Percentiles rank a stretch among this genome's conserved stretches.
These are phyloP conservation scores for Diplazon laetatorius DNA, from an alignment of 2,888 invertebrate species.

Conservation along the genomic window DNA sequence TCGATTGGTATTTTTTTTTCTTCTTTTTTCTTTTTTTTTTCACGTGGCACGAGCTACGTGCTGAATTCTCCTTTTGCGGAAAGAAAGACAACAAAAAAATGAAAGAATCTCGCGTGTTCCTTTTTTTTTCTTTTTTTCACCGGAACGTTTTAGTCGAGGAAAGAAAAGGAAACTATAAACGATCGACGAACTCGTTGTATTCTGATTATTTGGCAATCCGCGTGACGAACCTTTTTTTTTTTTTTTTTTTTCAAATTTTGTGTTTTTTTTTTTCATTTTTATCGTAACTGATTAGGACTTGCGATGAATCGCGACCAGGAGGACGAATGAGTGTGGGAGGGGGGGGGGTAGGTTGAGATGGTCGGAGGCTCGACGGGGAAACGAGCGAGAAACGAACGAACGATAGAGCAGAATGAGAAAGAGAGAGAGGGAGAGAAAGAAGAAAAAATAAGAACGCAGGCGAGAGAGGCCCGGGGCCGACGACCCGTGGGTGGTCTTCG, in stretches of 20 bases:
- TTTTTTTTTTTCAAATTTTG: background rate
- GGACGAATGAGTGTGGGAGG: constrained; percentile 66
- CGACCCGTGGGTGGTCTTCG: constrained; percentile 68
- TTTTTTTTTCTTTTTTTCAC: constrained; percentile 13
- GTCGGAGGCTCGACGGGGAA: background rate
- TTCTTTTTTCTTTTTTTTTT: background rate
- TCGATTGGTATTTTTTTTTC: constrained; percentile 21
- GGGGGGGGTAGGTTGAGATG: constrained; percentile 2
- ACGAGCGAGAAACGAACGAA: constrained; percentile 17
- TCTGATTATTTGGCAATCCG: constrained; percentile 64
- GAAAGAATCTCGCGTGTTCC: constrained; percentile 14
- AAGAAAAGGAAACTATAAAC: background rate
- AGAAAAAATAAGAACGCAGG: too few relatives aligned
- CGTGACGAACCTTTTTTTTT: constrained; percentile 37
- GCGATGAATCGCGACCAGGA: constrained; percentile 37
- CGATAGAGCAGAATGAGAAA: constrained; percentile 52
- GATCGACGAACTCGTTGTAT: constrained; percentile 46
- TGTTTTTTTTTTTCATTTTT: constrained; percentile 10
- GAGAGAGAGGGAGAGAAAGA: constrained; percentile 65
- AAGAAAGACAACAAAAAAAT: too few relatives aligned
- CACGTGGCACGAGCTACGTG: constrained; percentile 33
- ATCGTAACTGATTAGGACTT: background rate
- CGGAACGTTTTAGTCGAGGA: background rate
- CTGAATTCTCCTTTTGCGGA: constrained; percentile 50
- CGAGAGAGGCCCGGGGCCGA: constrained; percentile 65